Percentiles rank a stretch among this genome's conserved stretches.
Evolutionary conservation across 1,140 invertebrate species (phyloP).

Genomic region (Xylocopa sonorina): DNA sequence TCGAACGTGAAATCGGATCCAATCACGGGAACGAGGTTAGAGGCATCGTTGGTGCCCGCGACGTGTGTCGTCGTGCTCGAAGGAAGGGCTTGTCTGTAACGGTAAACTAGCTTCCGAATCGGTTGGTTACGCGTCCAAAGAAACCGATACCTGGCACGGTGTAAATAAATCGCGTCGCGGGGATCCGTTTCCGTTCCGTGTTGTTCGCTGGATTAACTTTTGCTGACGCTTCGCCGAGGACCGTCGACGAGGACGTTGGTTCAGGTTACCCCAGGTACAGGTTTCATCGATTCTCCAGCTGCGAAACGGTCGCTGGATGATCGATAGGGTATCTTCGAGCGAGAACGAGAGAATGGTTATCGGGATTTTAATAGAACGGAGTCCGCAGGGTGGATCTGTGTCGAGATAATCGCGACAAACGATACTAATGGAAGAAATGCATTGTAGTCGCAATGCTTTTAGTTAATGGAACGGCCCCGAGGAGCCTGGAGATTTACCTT

Average conservation of each 20-base stretch:
- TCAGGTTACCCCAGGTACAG: neutral
- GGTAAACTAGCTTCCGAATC: constrained; percentile 65
- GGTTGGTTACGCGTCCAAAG: constrained; percentile 59
- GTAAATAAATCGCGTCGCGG: constrained; percentile 57
- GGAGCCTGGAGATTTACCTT: neutral
- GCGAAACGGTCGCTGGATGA: too few species aligned
- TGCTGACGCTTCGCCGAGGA: neutral
- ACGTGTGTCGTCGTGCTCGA: neutral
- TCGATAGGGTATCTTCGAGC: neutral
- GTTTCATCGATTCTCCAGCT: neutral
- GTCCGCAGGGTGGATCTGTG: neutral
- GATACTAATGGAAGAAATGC: neutral
- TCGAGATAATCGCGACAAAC: neutral
- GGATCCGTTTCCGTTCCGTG: constrained; percentile 22
- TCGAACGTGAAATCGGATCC: constrained; percentile 68
- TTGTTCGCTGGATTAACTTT: constrained; percentile 23
- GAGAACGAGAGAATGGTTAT: neutral
- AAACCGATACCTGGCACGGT: constrained; percentile 52
- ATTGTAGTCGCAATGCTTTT: neutral
- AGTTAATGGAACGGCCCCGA: neutral
- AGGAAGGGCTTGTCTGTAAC: constrained; percentile 37
- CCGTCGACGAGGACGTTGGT: neutral
- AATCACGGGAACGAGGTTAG: constrained; percentile 61
- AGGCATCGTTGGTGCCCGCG: constrained; percentile 29
- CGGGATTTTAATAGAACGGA: neutral